Evolutionary conservation across 2,888 invertebrate genomes (phyloP).

Genomic region (Panopea generosa): DNA sequence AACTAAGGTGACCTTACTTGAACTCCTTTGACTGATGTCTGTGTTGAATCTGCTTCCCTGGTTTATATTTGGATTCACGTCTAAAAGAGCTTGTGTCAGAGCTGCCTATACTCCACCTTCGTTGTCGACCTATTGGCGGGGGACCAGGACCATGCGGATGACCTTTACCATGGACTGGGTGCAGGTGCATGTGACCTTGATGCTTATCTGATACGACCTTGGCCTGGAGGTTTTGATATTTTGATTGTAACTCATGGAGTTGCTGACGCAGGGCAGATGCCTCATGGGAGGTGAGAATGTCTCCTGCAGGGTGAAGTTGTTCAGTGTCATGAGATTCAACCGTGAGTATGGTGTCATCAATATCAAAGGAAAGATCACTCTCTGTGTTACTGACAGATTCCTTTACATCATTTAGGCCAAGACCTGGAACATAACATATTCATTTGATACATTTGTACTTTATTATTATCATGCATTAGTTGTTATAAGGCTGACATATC

Average conservation of each 20-base stretch:
- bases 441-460: too few species aligned
- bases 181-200: conserved; percentile 14
- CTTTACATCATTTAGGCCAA: conserved; percentile 58
- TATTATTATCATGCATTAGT: background rate
- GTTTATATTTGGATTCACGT: conserved; percentile 61
- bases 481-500: too few species aligned
- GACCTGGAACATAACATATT: conserved; percentile 48
- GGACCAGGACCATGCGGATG: conserved; percentile 34
- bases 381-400: conserved; percentile 74
- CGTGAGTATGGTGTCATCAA: conserved; percentile 78
- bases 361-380: conserved; percentile 76
- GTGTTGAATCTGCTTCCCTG: conserved; percentile 59
- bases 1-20: too few species aligned
- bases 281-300: conserved; percentile 54
- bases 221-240: conserved; percentile 78
- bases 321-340: conserved; percentile 74
- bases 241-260: conserved; percentile 77
- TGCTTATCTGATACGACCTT: conserved; percentile 71
- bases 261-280: conserved; percentile 69
- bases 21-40: conserved; percentile 61
- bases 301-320: conserved; percentile 57
- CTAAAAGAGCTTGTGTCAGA: conserved; percentile 77
- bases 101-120: conserved; percentile 79
- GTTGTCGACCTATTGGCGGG: conserved; percentile 56
- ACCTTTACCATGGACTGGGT: conserved; percentile 24